These are phyloP conservation scores for Cylindroiulus punctatus DNA, from an alignment of 2,888 invertebrate species.

Conservation along the genomic window DNA sequence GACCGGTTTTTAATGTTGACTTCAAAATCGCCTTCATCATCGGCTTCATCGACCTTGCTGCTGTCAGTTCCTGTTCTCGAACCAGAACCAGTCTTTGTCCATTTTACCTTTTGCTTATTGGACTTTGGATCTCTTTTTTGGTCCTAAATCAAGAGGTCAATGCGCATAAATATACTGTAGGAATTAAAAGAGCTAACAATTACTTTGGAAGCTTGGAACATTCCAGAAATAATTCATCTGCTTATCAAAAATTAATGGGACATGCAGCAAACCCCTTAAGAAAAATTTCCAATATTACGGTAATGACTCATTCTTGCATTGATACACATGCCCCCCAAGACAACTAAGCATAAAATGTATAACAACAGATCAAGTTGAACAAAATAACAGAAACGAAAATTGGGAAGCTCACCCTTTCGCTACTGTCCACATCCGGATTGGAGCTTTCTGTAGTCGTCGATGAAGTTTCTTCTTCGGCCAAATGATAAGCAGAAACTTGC, in stretches of 20 bases:
- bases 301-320: no score
- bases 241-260: no score
- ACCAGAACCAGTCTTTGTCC: conserved; percentile 20
- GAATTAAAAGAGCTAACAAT: background rate
- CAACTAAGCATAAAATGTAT: no score
- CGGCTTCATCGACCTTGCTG: conserved; percentile 54
- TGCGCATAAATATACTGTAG: background rate
- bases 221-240: no score
- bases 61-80: conserved; percentile 42
- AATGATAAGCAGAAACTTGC: background rate
- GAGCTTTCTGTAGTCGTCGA: conserved; percentile 78
- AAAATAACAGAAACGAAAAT: background rate
- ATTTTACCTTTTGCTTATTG: conserved; percentile 29
- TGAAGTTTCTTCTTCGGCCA: conserved; percentile 74
- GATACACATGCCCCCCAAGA: no score
- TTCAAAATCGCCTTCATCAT: conserved; percentile 53
- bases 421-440: conserved; percentile 71
- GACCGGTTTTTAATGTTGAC: conserved; percentile 10
- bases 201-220: no score
- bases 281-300: no score
- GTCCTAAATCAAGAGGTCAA: conserved; percentile 22
- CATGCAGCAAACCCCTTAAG: no score
- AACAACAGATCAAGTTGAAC: background rate
- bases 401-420: conserved; percentile 59
- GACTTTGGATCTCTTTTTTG: conserved; percentile 14